Evolutionary conservation across 2,888 invertebrate species (phyloP).

Genomic region (Leptinotarsa peninsularis): DNA sequence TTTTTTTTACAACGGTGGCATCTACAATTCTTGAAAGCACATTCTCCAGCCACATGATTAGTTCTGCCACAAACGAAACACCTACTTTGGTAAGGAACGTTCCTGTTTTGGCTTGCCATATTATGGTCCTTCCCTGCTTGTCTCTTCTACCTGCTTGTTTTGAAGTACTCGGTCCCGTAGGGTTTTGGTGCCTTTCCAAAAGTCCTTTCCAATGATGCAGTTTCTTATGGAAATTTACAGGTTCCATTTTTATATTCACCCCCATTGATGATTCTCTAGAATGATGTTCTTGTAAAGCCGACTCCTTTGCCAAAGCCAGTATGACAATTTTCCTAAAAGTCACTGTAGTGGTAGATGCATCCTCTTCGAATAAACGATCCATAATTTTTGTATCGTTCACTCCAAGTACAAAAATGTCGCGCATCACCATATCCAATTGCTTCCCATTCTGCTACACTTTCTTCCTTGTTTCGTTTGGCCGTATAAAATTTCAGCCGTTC

Average conservation of each 20-base stretch:
- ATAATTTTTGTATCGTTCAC: too few relatives aligned
- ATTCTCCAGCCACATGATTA: not conserved
- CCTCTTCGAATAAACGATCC: too few relatives aligned
- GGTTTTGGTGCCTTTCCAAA: not conserved
- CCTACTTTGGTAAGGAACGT: not conserved
- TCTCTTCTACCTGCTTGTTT: not conserved
- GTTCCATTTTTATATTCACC: not conserved
- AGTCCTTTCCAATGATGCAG: not conserved
- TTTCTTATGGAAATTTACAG: constrained; percentile 2
- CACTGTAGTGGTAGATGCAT: too few relatives aligned
- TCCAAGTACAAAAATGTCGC: too few relatives aligned
- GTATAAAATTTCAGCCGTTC: too few relatives aligned
- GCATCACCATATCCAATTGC: too few relatives aligned
- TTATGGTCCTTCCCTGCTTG: not conserved
- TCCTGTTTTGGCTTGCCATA: not conserved
- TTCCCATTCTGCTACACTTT: too few relatives aligned
- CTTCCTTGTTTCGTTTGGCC: too few relatives aligned
- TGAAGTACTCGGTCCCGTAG: not conserved
- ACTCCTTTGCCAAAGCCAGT: too few relatives aligned
- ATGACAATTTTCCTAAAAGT: too few relatives aligned
- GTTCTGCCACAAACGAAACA: constrained; percentile 2
- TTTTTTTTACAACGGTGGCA: not conserved
- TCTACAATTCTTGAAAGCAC: not conserved
- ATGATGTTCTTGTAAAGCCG: too few relatives aligned
- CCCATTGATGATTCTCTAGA: not conserved